Conservation (phyloP, 2,797 vertebrate species). For the Aotus griseimembra region DNA sequence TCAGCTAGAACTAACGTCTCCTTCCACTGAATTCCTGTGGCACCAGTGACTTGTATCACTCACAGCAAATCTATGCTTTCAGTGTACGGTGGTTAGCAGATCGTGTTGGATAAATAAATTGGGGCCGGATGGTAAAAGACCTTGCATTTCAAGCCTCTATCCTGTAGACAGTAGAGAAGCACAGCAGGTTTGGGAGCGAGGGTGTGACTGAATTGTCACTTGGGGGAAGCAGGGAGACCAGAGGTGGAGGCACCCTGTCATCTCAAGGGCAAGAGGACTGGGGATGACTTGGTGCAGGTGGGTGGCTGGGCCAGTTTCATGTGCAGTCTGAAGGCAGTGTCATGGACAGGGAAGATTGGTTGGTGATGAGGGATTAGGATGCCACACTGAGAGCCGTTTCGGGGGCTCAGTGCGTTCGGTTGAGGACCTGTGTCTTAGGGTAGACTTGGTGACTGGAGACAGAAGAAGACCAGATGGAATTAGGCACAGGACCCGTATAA, state of each 20-base stretch:
- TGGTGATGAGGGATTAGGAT: not conserved
- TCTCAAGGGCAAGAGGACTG: not conserved
- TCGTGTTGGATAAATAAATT: not conserved
- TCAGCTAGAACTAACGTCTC: not conserved
- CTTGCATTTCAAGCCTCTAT: not conserved
- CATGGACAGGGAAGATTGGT: not conserved
- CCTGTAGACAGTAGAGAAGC: not conserved
- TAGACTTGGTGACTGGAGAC: not conserved
- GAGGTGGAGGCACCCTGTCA: not conserved
- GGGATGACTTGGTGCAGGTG: not conserved
- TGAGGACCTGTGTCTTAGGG: not conserved
- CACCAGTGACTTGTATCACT: not conserved
- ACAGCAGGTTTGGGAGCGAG: not conserved
- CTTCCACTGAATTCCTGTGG: not conserved
- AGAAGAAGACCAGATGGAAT: not conserved
- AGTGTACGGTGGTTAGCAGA: not conserved
- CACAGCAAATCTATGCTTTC: not conserved
- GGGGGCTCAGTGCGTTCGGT: not conserved
- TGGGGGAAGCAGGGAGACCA: not conserved
- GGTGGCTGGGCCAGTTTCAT: not conserved
- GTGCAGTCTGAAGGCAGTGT: not conserved
- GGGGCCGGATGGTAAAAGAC: not conserved
- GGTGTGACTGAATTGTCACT: not conserved
- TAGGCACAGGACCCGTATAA: not conserved
- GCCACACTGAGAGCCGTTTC: not conserved